Evolutionary conservation across 2,113 vertebrate genomes (phyloP).

Genomic region (Cervus canadensis): DNA sequence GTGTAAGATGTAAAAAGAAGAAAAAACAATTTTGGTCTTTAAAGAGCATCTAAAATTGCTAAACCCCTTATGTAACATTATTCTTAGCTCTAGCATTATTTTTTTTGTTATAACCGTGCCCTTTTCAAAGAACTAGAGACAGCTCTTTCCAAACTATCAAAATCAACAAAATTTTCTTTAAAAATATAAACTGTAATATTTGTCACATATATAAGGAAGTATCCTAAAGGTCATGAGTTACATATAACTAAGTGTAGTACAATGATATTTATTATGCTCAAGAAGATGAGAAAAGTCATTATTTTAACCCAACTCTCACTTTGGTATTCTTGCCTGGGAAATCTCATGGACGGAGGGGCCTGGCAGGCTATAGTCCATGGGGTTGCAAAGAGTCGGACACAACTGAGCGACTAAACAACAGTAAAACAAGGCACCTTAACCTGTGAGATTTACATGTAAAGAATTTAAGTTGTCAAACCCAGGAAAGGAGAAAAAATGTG

Average conservation of each 20-base stretch:
- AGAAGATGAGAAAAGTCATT: not conserved
- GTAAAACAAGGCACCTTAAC: not conserved
- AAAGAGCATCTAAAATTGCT: not conserved
- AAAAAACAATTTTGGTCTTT: not conserved
- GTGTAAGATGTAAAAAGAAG: not conserved
- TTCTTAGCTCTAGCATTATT: not conserved
- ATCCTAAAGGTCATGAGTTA: not conserved
- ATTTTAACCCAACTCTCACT: not conserved
- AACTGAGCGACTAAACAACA: not conserved
- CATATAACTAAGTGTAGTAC: not conserved
- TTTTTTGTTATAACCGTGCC: not conserved
- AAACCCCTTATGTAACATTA: not conserved
- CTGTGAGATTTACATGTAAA: not conserved
- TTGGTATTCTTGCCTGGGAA: not conserved
- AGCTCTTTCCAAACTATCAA: not conserved
- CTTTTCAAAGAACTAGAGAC: conserved; percentile 3
- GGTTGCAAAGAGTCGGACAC: not conserved
- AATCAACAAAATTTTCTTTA: conserved; percentile 31
- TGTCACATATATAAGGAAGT: not conserved
- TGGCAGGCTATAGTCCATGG: not conserved
- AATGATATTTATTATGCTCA: not conserved
- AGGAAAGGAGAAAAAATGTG: not conserved
- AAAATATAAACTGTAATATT: conserved; percentile 7
- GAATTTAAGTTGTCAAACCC: not conserved
- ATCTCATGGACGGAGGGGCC: not conserved